phyloP scores from a whole-genome alignment of 2,888 invertebrate genomes.

The Mantis religiosa region DNA sequence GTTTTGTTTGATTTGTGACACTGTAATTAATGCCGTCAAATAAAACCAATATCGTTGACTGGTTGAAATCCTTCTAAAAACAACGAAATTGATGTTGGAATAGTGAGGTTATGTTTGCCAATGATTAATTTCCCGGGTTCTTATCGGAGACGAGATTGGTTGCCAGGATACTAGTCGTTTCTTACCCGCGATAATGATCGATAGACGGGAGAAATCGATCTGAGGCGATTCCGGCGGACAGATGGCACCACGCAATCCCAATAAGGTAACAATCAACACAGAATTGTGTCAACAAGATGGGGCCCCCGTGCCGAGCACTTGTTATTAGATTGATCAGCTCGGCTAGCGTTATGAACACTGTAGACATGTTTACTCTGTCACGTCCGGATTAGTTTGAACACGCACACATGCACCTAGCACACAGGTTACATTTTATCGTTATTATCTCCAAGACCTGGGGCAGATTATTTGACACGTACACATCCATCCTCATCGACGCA shows the following conservation, averaged over 20 bases:
- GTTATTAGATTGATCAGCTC: conserved; percentile 20
- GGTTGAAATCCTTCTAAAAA: neutral
- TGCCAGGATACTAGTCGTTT: neutral
- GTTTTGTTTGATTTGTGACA: neutral
- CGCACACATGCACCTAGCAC: neutral
- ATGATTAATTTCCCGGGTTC: conserved; percentile 16
- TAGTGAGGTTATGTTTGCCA: conserved; percentile 4
- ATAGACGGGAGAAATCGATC: neutral
- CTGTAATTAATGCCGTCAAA: neutral
- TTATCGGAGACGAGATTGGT: neutral
- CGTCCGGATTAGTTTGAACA: neutral
- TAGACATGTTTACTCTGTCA: neutral
- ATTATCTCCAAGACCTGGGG: neutral
- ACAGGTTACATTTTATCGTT: conserved; percentile 7
- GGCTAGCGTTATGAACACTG: conserved; percentile 7
- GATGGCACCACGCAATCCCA: conserved; percentile 10
- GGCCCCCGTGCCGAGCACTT: neutral
- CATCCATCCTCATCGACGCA: neutral
- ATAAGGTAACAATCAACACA: conserved; percentile 8
- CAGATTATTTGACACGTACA: neutral
- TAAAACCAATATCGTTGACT: neutral
- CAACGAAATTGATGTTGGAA: conserved; percentile 3
- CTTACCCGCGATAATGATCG: conserved; percentile 5
- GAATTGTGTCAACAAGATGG: neutral
- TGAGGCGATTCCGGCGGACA: neutral